Conservation (phyloP, 2,888 invertebrate genomes). For the Tipula unca region DNA sequence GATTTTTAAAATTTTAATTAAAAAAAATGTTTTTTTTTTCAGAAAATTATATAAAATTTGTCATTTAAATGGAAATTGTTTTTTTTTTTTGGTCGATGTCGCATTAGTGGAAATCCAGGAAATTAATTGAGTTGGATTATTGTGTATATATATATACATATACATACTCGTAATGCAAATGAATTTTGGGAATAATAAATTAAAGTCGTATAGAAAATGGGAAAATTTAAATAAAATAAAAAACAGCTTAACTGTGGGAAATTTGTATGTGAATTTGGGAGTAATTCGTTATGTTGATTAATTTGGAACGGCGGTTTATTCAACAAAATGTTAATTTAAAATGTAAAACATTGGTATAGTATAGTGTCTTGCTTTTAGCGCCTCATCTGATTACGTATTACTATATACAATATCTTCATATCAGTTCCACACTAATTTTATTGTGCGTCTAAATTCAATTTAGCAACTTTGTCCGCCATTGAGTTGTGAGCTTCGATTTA, state of each 20-base stretch:
- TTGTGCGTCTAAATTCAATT: no score
- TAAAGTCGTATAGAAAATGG: background rate
- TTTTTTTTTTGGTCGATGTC: background rate
- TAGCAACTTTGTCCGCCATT: no score
- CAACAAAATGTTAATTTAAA: background rate
- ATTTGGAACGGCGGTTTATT: background rate
- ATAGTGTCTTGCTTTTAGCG: no score
- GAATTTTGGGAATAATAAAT: background rate
- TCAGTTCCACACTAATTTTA: no score
- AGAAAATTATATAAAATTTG: background rate
- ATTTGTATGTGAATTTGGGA: background rate
- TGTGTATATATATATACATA: background rate
- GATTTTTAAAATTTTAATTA: background rate
- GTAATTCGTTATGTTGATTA: background rate
- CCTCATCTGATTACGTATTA: no score
- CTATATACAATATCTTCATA: no score
- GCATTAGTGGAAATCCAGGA: background rate
- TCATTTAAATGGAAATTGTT: background rate
- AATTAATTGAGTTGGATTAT: constrained; percentile 8
- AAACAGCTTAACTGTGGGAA: background rate
- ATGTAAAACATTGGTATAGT: no score
- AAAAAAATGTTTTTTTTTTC: background rate
- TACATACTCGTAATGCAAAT: background rate
- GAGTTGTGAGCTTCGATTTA: no score
- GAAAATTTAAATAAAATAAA: background rate